Percentiles rank a stretch among this genome's conserved stretches.
phyloP scores from a whole-genome alignment of 2,888 invertebrate species.

The Elaeidobius kamerunicus region DNA sequence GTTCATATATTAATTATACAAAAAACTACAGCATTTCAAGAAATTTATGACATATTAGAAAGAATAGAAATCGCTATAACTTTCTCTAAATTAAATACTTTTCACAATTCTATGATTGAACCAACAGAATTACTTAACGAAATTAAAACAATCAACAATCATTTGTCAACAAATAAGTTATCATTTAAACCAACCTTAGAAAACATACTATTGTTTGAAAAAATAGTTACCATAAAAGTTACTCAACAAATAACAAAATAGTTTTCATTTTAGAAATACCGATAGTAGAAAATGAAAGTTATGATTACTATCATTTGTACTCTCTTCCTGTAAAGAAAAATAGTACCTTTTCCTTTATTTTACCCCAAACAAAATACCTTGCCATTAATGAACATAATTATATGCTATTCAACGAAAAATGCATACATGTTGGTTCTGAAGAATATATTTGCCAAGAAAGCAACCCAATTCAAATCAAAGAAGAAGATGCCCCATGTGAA shows the following conservation, averaged over 20 bases:
- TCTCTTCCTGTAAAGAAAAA: constrained; percentile 7
- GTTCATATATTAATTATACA: background rate
- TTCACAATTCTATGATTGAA: constrained; percentile 11
- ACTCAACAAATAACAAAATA: constrained; percentile 14
- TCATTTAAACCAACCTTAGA: constrained; percentile 23
- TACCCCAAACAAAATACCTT: constrained; percentile 17
- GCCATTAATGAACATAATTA: constrained; percentile 17
- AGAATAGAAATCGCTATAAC: constrained; percentile 8
- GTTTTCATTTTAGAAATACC: constrained; percentile 28
- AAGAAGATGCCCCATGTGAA: background rate
- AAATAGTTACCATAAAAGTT: constrained; percentile 25
- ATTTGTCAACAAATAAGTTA: constrained; percentile 15
- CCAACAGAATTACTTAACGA: constrained; percentile 6
- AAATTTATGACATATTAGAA: constrained; percentile 1
- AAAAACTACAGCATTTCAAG: background rate
- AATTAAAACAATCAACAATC: constrained; percentile 17
- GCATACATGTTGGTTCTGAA: background rate
- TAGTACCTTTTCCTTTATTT: constrained; percentile 10
- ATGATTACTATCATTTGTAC: constrained; percentile 25
- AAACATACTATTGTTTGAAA: constrained; percentile 27
- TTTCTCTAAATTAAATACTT: constrained; percentile 9
- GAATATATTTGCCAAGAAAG: too few species aligned
- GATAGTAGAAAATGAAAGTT: constrained; percentile 22
- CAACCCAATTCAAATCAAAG: background rate
- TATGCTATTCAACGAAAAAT: constrained; percentile 1